Base-by-base conservation (phyloP, 2,113 vertebrate genomes). In the Sitta europaea region DNA sequence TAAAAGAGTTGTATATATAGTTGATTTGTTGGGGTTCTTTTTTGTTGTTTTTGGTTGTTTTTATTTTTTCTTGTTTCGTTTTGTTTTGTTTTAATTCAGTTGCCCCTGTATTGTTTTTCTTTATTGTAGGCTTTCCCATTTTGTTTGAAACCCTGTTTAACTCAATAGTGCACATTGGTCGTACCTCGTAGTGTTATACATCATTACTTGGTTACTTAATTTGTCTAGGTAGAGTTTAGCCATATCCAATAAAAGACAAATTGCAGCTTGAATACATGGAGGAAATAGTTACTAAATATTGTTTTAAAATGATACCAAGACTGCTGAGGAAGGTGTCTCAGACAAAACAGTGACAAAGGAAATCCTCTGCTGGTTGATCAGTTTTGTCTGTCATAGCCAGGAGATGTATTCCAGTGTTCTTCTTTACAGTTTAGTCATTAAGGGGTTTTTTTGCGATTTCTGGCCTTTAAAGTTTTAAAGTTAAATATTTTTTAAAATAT, bases 371-470 rank as follows among this genome's bases (percentile, higher is more conserved):
- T 57, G 36, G 9, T 45, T 48, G 65, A 12, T 67, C 15, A 1
- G 8, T 1, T 24, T 38, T 27, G 4, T 51, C 48, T 61, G 38
- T 55, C 29, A 29, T 11, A 45, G 47, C 22, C 20, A 40, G 18
- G 19, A 38, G 35, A 10, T 0, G 0, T 1, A 18, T 75, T 16
- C 17, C 17, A 1, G 4, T 5, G 27, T 12, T 65, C 38, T 11
- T 31, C 43, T 78, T 12, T 68, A 12, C 5, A 23, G 21, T 4
- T 15, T 65, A 21, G 17, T 75, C 25, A 5, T 22, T 20, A 9
- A 5, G 5, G 38, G n/a, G 43, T 55, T 22, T 77, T 10, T 33
- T 29, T 75, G 3, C 3, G 1, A 36, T 24, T 36, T 40, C 33
- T 67, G 38, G 16, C 14, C 11, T 59, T 71, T 47, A 43, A 68